Base-by-base conservation (phyloP, 1,140 invertebrate genomes). In the Drosophila miranda region DNA sequence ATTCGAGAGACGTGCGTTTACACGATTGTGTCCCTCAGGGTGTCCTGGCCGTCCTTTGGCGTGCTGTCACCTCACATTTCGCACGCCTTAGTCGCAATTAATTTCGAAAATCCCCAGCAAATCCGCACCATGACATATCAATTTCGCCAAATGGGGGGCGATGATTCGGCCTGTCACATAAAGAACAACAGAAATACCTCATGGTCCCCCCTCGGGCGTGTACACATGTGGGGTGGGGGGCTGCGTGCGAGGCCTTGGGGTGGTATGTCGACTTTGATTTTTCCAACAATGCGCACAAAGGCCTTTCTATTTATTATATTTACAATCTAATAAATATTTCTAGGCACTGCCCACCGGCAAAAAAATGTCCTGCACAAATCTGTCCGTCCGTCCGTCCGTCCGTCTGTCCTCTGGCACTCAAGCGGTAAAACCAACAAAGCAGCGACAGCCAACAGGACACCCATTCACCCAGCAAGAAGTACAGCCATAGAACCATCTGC, bases 251-350 rank as follows among this genome's bases (percentile, higher is more conserved):
- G 5, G 34, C 64, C 64, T 38, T n/a, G 45, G 56, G 50, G 74
- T 14, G 54, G 74, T 14, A 60, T 46, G 62, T 64, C 66, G 57
- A 46, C 69, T 82, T 78, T 83, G 79, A 82, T 82, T 82, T 82
- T 50, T 55, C 51, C 55, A 42, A 60, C 70, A 57, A 63, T 59
- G 73, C 59, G 34, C 30, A 69, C 62, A 74, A 64, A 70, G 73
- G 66, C 52, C 64, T 54, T 73, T 61, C 75, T 75, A 78, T 82
- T 82, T 74, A 82, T 82, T 82, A 83, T 78, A 82, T 82, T 82
- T 75, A 83, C 78, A 82, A 83, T 83, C 74, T 82, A 78, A 83
- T 83, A 82, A 82, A 82, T 82, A 82, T 83, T 83, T 82, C 64
- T 73, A 42, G 52, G 61, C n/a, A 45, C 38, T 48, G 48, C 52